Percentiles rank a stretch among this genome's conserved stretches.
These are phyloP conservation scores for Papilio aristodemus DNA, from an alignment of 1,140 invertebrate species.

Conservation along the genomic window DNA sequence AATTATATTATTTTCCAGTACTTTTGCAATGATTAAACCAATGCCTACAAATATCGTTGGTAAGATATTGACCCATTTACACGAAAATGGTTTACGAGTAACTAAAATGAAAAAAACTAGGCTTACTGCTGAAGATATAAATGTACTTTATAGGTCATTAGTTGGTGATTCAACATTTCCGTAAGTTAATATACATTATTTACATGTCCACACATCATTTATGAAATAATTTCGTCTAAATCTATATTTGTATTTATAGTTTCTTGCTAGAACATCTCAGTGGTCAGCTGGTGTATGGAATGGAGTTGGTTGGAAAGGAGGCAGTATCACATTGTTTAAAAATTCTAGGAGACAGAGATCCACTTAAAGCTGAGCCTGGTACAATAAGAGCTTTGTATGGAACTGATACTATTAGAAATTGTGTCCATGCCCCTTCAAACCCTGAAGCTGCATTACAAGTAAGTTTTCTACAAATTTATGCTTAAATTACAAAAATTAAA, in stretches of 20 bases:
- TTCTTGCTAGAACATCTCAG: conserved; percentile 83
- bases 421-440: conserved; percentile 85
- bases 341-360: conserved; percentile 85
- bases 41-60: conserved; percentile 85
- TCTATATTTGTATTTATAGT: conserved; percentile 51
- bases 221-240: conserved; percentile 20
- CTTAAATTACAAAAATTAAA: no score
- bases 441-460: conserved; percentile 81
- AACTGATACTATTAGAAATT: conserved; percentile 86
- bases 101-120: conserved; percentile 87
- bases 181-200: conserved; percentile 74
- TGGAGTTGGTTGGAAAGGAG: conserved; percentile 89
- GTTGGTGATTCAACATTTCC: conserved; percentile 81
- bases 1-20: conserved; percentile 78
- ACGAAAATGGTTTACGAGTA: conserved; percentile 85
- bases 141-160: conserved; percentile 82
- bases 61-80: conserved; percentile 86
- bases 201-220: not conserved
- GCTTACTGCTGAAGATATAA: conserved; percentile 83
- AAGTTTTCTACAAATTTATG: no score
- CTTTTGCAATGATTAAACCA: conserved; percentile 89
- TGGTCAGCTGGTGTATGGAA: conserved; percentile 86
- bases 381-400: conserved; percentile 88
- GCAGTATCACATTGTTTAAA: conserved; percentile 83
- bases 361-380: conserved; percentile 83